Percentiles rank a stretch among this genome's conserved stretches.
Evolutionary conservation across 2,888 invertebrate genomes (phyloP).

Genomic region (Brenthis ino): DNA sequence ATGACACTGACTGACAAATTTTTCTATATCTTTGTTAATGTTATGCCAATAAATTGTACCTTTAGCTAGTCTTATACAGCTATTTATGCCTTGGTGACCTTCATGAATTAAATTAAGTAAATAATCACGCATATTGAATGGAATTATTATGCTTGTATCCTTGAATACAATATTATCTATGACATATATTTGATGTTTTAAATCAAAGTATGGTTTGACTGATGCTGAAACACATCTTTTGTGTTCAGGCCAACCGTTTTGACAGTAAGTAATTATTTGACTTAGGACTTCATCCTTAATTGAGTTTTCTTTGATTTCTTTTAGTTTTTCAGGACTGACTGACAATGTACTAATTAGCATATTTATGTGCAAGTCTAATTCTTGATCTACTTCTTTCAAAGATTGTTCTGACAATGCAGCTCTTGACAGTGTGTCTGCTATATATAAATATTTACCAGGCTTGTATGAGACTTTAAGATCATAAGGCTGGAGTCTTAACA

Average conservation of each 20-base stretch:
- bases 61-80: conserved; percentile 5
- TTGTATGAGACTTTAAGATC: conserved; percentile 37
- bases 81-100: conserved; percentile 1
- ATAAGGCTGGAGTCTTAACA: conserved; percentile 38
- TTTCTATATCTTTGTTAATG: conserved; percentile 3
- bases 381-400: conserved; percentile 36
- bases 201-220: no score
- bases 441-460: conserved; percentile 37
- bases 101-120: conserved; percentile 9
- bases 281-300: no score
- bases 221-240: no score
- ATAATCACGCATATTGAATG: neutral
- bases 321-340: no score
- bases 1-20: conserved; percentile 7
- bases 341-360: no score
- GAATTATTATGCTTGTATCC: no score
- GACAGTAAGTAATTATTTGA: no score
- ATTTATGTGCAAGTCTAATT: neutral
- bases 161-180: no score
- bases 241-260: no score
- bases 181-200: no score
- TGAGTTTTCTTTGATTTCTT: no score
- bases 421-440: conserved; percentile 40
- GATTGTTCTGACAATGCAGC: conserved; percentile 36
- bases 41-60: conserved; percentile 3